A percentile compares a stretch with the other conserved stretches of the same genome.
Conservation (phyloP, 2,797 vertebrate genomes). For the Lateolabrax maculatus region DNA sequence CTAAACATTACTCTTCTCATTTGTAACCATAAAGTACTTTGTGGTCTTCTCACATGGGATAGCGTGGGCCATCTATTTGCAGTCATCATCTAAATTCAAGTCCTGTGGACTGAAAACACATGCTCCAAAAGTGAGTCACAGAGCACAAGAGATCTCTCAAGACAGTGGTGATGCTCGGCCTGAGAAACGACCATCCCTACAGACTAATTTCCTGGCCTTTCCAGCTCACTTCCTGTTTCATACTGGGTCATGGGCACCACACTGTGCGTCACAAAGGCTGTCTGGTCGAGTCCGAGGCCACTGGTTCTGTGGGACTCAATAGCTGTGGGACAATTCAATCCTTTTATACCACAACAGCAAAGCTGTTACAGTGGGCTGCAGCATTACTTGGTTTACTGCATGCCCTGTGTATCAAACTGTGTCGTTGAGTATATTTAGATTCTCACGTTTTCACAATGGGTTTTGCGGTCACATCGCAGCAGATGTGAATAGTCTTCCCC, state of each 20-base stretch:
- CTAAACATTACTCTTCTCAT: slow-evolving; percentile 44
- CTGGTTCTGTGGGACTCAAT: slow-evolving; percentile 48
- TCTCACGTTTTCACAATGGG: slow-evolving; percentile 61
- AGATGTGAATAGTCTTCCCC: slow-evolving; percentile 61
- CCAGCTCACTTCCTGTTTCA: slow-evolving; percentile 79
- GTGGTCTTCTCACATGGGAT: slow-evolving; percentile 66
- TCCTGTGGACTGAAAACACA: slow-evolving; percentile 72
- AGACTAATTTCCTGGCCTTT: slow-evolving; percentile 72
- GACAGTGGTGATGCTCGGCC: slow-evolving; percentile 67
- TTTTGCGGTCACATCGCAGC: slow-evolving; percentile 50
- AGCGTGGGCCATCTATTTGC: slow-evolving; percentile 68
- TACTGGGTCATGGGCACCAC: slow-evolving; percentile 60
- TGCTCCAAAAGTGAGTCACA: slow-evolving; percentile 74
- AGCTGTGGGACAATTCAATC: slow-evolving; percentile 38
- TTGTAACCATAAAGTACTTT: slow-evolving; percentile 63
- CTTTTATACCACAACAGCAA: slow-evolving; percentile 31
- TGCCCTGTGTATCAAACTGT: slow-evolving; percentile 16
- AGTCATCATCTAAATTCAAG: slow-evolving; percentile 66
- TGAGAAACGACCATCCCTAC: slow-evolving; percentile 76
- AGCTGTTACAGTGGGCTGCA: slow-evolving; percentile 13
- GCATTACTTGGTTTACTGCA: slow-evolving; percentile 19
- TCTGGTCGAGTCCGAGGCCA: slow-evolving; percentile 25
- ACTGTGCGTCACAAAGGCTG: slow-evolving; percentile 56
- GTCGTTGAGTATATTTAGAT: slow-evolving; percentile 25
- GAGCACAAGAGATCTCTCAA: slow-evolving; percentile 58